phyloP scores from a whole-genome alignment of 2,797 vertebrate genomes.

The Chaunax sp. region DNA sequence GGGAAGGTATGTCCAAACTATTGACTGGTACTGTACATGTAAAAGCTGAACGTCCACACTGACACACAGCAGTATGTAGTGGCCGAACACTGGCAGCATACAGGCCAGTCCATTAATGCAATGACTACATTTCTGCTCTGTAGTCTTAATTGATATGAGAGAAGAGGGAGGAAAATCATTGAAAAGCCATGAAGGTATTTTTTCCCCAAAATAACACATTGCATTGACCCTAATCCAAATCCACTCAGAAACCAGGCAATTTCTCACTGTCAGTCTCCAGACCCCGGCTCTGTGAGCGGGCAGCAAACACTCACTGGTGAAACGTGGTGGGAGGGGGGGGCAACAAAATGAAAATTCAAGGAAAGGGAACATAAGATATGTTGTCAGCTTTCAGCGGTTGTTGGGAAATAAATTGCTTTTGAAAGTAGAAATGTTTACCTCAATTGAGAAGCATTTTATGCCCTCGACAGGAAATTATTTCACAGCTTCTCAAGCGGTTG shows the following conservation, averaged over 20 bases:
- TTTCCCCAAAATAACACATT: slow-evolving; percentile 64
- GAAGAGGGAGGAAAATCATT: slow-evolving; percentile 46
- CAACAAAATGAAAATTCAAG: slow-evolving; percentile 78
- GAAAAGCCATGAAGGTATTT: slow-evolving; percentile 55
- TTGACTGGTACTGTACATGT: too few species aligned
- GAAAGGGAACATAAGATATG: slow-evolving; percentile 81
- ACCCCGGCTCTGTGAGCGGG: slow-evolving; percentile 59
- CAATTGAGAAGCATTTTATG: slow-evolving; percentile 81
- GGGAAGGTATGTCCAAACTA: too few species aligned
- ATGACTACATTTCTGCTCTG: slow-evolving; percentile 9
- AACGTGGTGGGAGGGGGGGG: slow-evolving; percentile 30
- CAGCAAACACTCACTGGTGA: slow-evolving; percentile 68
- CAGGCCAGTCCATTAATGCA: neutral
- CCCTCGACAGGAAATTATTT: slow-evolving; percentile 82
- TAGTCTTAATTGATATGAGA: slow-evolving; percentile 62
- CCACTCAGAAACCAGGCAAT: slow-evolving; percentile 70
- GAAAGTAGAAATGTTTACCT: slow-evolving; percentile 84
- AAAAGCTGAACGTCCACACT: too few species aligned
- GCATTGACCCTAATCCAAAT: slow-evolving; percentile 79
- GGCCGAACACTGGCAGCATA: neutral
- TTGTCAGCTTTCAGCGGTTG: slow-evolving; percentile 82
- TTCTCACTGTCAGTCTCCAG: slow-evolving; percentile 71
- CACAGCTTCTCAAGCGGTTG: slow-evolving; percentile 75
- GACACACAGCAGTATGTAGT: too few species aligned
- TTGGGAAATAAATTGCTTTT: slow-evolving; percentile 84